Conservation (phyloP, 2,797 vertebrate genomes). For the Chaenodraco wilsoni region DNA sequence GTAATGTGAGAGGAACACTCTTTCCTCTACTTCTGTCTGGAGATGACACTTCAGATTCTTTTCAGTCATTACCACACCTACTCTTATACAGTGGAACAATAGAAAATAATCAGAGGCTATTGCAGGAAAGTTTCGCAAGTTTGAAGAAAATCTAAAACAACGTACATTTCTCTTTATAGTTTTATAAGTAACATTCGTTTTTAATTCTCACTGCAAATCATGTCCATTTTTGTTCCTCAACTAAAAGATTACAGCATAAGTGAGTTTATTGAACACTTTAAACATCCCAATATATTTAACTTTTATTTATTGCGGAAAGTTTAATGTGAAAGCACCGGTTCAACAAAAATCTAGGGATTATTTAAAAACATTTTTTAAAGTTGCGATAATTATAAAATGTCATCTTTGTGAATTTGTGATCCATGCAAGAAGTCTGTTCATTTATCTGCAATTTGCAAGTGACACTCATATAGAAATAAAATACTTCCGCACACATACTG, state of each 20-base stretch:
- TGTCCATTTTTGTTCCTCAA: not conserved
- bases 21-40: constrained; percentile 59
- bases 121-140: not conserved
- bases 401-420: not conserved
- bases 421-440: not conserved
- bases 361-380: not conserved
- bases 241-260: not conserved
- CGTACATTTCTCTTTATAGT: not conserved
- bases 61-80: constrained; percentile 33
- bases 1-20: constrained; percentile 72
- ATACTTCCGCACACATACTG: not conserved
- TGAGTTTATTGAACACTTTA: not conserved
- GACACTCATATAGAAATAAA: not conserved
- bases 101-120: constrained; percentile 12
- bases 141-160: too few relatives aligned
- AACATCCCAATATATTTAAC: not conserved
- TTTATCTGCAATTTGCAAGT: not conserved
- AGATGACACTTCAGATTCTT: constrained; percentile 56
- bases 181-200: not conserved
- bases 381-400: not conserved
- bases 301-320: not conserved
- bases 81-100: constrained; percentile 9
- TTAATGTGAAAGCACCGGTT: not conserved
- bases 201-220: not conserved
- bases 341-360: not conserved